A percentile compares a stretch with the other conserved stretches of the same genome.
phyloP scores from a whole-genome alignment of 2,797 vertebrate genomes.

The Nyctibius grandis region DNA sequence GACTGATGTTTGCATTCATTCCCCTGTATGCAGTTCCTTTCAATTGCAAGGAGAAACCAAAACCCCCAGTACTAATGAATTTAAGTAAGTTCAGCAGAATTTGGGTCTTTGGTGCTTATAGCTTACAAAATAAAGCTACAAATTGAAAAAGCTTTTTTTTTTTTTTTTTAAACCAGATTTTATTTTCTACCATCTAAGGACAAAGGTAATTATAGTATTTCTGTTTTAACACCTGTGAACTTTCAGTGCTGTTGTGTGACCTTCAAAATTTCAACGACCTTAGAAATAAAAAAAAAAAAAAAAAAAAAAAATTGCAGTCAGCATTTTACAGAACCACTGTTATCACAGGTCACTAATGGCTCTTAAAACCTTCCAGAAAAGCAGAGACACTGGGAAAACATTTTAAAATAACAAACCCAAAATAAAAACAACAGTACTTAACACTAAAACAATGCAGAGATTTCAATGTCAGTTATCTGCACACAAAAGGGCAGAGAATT shows the following conservation, averaged over 20 bases:
- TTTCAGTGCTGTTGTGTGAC: neutral
- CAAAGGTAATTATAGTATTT: neutral
- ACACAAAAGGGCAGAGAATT: neutral
- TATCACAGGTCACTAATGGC: neutral
- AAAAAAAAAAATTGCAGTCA: neutral
- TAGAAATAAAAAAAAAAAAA: neutral
- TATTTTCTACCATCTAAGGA: neutral
- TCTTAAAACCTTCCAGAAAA: constrained; percentile 24
- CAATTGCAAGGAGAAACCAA: neutral
- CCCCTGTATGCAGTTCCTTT: neutral
- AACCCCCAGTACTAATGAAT: accelerated
- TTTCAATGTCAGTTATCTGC: neutral
- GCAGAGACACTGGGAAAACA: constrained; percentile 10
- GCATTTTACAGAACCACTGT: neutral
- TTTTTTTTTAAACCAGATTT: neutral
- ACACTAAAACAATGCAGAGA: neutral
- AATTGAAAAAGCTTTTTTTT: neutral
- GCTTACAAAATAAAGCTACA: neutral
- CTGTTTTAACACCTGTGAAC: neutral
- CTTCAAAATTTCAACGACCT: neutral
- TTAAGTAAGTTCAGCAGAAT: neutral
- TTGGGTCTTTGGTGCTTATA: neutral
- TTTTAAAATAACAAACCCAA: neutral
- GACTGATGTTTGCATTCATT: neutral
- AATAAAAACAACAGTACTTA: neutral